These are phyloP conservation scores for Pelochelys cantorii DNA, from an alignment of 2,797 vertebrate species.

Conservation along the genomic window DNA sequence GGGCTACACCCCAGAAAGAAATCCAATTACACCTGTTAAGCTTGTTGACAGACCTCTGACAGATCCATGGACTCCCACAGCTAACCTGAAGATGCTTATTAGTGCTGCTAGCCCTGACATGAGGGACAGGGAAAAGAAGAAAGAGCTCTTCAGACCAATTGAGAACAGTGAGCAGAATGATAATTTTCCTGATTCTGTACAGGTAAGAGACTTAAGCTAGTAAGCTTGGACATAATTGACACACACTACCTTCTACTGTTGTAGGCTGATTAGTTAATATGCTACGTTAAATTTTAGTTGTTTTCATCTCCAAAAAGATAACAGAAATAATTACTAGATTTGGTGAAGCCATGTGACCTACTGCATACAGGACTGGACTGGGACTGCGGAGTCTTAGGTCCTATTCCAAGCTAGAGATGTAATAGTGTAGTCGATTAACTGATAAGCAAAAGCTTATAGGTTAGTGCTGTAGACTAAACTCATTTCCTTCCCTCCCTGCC, in stretches of 20 bases:
- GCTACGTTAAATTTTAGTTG: not conserved
- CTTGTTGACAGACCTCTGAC: conserved; percentile 77
- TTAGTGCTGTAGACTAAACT: too few relatives aligned
- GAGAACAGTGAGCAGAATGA: conserved; percentile 87
- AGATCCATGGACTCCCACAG: conserved; percentile 93
- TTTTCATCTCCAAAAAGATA: not conserved
- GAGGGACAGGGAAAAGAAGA: conserved; percentile 92
- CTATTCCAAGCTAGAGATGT: not conserved
- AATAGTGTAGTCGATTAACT: too few relatives aligned
- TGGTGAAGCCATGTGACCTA: not conserved
- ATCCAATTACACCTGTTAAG: conserved; percentile 91
- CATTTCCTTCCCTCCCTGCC: too few relatives aligned
- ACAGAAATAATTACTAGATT: not conserved
- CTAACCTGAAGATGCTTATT: conserved; percentile 94
- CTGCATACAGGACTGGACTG: not conserved
- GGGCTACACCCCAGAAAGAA: conserved; percentile 81
- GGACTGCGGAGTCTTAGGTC: not conserved
- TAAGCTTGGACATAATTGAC: fast-evolving
- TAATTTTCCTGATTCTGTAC: conserved; percentile 71
- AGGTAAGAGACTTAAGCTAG: conserved; percentile 79
- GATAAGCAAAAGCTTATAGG: too few relatives aligned
- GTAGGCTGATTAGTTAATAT: not conserved
- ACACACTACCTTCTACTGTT: not conserved
- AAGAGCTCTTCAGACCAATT: conserved; percentile 91
- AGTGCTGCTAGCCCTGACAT: conserved; percentile 95